phyloP scores from a whole-genome alignment of 92 coral and sea anemone species.

The Parazoanthus swiftii region DNA sequence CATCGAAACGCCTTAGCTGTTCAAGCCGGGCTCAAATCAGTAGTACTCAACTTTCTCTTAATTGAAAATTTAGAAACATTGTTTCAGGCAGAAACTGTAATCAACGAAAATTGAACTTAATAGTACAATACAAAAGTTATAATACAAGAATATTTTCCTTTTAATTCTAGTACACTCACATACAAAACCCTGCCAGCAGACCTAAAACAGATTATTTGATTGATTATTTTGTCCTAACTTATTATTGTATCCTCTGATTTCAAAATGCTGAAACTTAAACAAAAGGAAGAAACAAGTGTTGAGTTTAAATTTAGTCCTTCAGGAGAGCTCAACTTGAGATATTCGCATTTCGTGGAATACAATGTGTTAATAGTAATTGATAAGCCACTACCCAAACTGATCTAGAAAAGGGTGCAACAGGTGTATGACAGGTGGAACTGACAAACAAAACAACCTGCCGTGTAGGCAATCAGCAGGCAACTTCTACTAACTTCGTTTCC shows the following conservation, averaged over 20 bases:
- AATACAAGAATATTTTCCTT: too few relatives aligned
- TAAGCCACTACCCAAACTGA: background rate
- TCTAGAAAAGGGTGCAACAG: conserved; percentile 10
- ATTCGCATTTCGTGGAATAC: background rate
- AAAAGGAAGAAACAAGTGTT: background rate
- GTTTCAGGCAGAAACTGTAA: too few relatives aligned
- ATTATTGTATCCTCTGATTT: background rate
- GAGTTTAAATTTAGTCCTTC: background rate
- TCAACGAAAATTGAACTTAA: too few relatives aligned
- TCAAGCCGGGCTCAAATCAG: background rate
- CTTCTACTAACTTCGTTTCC: background rate
- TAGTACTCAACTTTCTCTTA: background rate
- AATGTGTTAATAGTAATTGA: background rate
- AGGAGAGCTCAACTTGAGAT: too few relatives aligned
- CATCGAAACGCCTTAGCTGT: background rate
- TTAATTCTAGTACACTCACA: background rate
- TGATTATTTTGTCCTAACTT: too few relatives aligned
- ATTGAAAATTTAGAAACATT: too few relatives aligned
- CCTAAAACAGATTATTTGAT: too few relatives aligned
- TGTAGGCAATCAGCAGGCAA: background rate
- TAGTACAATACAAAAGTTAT: background rate
- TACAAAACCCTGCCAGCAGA: background rate
- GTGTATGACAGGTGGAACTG: conserved; percentile 4
- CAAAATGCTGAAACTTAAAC: background rate
- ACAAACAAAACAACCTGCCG: background rate